phyloP scores from a whole-genome alignment of 2,113 vertebrate genomes.

The Typhlomys cinereus region DNA sequence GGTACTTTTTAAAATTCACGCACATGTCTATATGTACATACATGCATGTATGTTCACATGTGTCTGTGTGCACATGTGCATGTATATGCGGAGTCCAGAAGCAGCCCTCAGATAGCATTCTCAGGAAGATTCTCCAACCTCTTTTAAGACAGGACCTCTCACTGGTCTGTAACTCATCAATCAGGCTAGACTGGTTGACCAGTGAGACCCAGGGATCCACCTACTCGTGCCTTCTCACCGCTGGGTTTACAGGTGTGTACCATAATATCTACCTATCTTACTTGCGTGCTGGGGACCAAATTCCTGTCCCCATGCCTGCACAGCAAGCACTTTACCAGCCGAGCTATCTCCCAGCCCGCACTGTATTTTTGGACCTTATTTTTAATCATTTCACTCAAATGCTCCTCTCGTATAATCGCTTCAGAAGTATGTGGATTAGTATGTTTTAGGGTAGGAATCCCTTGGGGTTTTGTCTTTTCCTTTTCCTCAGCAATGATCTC shows the following conservation, averaged over 20 bases:
- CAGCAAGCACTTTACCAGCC: background rate
- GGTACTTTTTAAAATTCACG: no score
- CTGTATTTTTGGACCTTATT: background rate
- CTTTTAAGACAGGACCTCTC: background rate
- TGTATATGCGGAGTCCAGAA: background rate
- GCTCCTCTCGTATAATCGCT: background rate
- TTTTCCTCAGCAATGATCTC: background rate
- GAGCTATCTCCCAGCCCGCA: background rate
- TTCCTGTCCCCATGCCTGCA: background rate
- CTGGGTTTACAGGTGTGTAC: background rate
- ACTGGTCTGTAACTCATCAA: background rate
- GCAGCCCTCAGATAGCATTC: background rate
- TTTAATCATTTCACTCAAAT: slow-evolving; percentile 31
- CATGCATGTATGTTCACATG: background rate
- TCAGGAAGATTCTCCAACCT: background rate
- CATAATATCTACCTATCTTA: background rate
- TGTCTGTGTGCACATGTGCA: no score
- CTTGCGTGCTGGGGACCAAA: background rate
- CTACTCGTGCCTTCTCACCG: no score
- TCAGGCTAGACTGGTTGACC: background rate
- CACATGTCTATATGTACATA: background rate
- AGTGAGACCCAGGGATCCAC: background rate
- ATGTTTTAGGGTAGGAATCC: background rate
- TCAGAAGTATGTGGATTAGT: background rate
- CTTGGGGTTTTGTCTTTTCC: background rate